Base-by-base conservation (phyloP, 2,113 vertebrate genomes). In the Tachysurus vachellii region DNA sequence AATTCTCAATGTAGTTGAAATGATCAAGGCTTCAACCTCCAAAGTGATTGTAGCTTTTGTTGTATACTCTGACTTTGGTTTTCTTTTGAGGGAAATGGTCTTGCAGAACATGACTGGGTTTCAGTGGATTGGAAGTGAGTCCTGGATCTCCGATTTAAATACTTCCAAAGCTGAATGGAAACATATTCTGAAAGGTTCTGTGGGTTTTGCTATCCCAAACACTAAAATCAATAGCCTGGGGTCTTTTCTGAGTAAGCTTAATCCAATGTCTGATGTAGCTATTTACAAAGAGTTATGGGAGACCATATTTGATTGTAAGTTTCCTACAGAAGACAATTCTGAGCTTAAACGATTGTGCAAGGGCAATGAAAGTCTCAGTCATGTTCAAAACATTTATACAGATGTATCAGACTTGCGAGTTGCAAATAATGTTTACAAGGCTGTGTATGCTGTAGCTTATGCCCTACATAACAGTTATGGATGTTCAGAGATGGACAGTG, bases 341-440 rank as follows among this genome's bases (percentile, higher is more conserved):
- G 7, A 53, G 68, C 71, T 62, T 26, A 76, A 12, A 31, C 53
- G 62, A 7, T 16, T 85, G 23, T 93, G 91, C 54, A 90, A 80
- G 44, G 88, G 89, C 19, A 89, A 82, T 44, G 90, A 92, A 88
- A 79, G 50, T 28, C 85, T 92, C n/a, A 88, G 54, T 83, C 83
- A 86, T 56, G 73, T 88, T 53, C 68, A 93, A 13, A 94, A 92
- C 62, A 36, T 86, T 21, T 95, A 95, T 66, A 95, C 95, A 10
- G 93, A 95, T 79, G 92, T 93, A 8, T 91, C 93, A 13, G 93
- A 95, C 19, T 85, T 95, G 84, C 93, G 94, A 77, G 92, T 94
- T 62, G 91, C 91, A 4, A 90, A 94, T 77, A 95, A 95, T 73
- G 93, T 96, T 16, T 95, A 95, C 85, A 95, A 95, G 88, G 94